A percentile compares a stretch with the other conserved stretches of the same genome.
phyloP scores from a whole-genome alignment of 2,113 vertebrate genomes.

The Kobus ellipsiprymnus region DNA sequence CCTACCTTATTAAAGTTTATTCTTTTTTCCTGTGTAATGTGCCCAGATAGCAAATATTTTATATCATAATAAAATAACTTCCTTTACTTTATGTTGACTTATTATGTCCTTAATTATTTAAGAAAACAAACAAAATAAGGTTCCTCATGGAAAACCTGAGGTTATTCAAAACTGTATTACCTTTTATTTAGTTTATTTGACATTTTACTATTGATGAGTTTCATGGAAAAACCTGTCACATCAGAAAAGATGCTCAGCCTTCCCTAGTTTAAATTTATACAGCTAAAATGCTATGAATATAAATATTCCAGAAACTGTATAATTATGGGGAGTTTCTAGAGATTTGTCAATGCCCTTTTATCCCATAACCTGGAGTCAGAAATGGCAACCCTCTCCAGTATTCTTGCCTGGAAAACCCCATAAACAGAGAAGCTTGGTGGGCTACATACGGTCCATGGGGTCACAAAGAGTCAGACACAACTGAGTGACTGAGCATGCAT shows the following conservation, averaged over 20 bases:
- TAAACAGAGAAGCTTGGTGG: neutral
- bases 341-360: neutral
- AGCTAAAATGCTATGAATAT: neutral
- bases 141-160: neutral
- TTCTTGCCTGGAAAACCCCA: neutral
- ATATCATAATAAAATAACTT: neutral
- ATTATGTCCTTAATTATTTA: neutral
- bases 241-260: neutral
- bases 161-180: neutral
- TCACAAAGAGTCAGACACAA: neutral
- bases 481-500: neutral
- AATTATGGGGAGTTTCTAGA: neutral
- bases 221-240: neutral
- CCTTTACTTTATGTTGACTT: neutral
- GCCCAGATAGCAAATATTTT: neutral
- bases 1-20: neutral
- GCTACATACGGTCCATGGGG: neutral
- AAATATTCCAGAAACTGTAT: neutral
- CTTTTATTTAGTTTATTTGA: neutral
- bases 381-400: neutral
- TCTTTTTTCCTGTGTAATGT: neutral
- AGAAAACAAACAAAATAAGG: neutral
- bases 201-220: neutral
- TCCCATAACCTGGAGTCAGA: neutral
- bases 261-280: neutral